Evolutionary conservation across 2,113 vertebrate species (phyloP), one percentile per base, ranked within the genome.

Genomic region (Alouatta palliata): DNA sequence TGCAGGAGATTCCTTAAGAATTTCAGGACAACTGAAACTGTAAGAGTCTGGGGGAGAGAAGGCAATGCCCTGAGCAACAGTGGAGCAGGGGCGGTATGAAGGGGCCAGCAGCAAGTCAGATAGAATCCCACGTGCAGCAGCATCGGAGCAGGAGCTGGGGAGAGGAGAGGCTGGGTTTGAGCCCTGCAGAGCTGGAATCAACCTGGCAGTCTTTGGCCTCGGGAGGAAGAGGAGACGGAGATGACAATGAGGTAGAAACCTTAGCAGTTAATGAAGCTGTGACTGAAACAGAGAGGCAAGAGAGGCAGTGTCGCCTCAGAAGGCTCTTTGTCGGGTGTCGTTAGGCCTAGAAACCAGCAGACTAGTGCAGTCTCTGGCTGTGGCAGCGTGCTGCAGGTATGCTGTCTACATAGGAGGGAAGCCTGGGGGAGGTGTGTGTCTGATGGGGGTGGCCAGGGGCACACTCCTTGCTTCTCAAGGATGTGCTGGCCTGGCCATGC

Each of bases 251-350:
- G 27, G 11, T 9, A 2, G 45, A 71, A 14, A 30, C 3, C 71
- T 73, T 35, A 20, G 56, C 20, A 23, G 25, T 6, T 3, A 37
- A 27, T 23, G 49, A 79, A 80, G 30, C 14, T 20, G 0, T 25
- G 8, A 6, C 27, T 6, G n/a, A 45, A 1, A 27, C 1, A 21
- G 58, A 71, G 56, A 32, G 21, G 32, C 14, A 23, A 2, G 20
- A 8, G 25, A 83, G 30, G 1, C 17, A 1, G 1, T 8, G 16
- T 9, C 35, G 25, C 16, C 0, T 1, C 11, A 45, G n/a, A 10
- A 32, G 40, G 17, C 45, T 12, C 30, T 47, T 52, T 2, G 0
- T 0, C 14, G 27, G 58, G 8, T 23, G 10, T 19, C 1, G 1
- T 68, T 68, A 2, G 13, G 8, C 23, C 27, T 14, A 1, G 2